Evolutionary conservation across 2,797 vertebrate species (phyloP).

Genomic region (Urosaurus nigricauda): DNA sequence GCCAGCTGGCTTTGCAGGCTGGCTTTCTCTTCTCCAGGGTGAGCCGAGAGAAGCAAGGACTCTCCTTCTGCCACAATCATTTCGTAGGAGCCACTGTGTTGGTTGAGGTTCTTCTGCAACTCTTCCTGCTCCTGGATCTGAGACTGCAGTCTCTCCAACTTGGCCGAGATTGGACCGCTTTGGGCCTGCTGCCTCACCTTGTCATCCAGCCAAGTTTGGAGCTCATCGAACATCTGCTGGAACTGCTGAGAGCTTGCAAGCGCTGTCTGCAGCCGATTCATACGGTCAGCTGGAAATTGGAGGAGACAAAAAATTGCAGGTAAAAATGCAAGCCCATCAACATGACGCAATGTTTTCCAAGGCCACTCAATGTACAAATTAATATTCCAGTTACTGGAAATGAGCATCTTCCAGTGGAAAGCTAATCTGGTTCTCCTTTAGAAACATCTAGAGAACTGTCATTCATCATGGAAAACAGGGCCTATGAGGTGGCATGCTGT

Average conservation of each 20-base stretch:
- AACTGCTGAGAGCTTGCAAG: conserved; percentile 98
- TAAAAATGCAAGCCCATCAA: conserved; percentile 53
- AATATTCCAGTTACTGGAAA: conserved; percentile 65
- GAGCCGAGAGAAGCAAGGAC: conserved; percentile 88
- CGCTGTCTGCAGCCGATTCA: conserved; percentile 93
- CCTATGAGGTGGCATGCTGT: not conserved
- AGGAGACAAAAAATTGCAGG: conserved; percentile 48
- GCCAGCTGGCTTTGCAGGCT: conserved; percentile 87
- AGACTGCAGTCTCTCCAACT: conserved; percentile 83
- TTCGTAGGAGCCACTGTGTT: conserved; percentile 95
- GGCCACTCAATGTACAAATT: conserved; percentile 51
- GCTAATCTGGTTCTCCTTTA: not conserved
- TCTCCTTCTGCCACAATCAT: conserved; percentile 92
- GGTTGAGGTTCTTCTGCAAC: conserved; percentile 90
- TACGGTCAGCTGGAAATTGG: conserved; percentile 87
- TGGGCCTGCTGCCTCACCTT: conserved; percentile 82
- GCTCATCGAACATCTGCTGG: conserved; percentile 97
- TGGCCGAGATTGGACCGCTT: conserved; percentile 87
- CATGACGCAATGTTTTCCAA: conserved; percentile 48
- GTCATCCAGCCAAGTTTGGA: conserved; percentile 91
- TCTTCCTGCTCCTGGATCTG: conserved; percentile 91
- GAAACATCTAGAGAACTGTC: not conserved
- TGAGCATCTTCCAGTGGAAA: not conserved
- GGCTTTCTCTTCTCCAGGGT: conserved; percentile 88
- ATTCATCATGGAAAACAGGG: not conserved